These are phyloP conservation scores for Agapetus fuscipes DNA, from an alignment of 2,888 invertebrate genomes.

Conservation along the genomic window DNA sequence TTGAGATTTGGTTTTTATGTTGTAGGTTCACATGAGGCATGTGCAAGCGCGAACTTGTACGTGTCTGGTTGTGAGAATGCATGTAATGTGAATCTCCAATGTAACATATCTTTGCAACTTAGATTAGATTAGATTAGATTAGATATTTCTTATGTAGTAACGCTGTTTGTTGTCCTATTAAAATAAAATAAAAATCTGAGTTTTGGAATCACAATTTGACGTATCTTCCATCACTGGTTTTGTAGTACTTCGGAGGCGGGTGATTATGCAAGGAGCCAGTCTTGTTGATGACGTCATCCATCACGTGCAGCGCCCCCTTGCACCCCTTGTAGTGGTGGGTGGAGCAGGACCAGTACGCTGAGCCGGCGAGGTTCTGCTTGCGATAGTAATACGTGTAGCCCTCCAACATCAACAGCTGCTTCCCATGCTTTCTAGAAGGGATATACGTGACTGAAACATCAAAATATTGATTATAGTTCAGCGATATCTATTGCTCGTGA, in stretches of 20 bases:
- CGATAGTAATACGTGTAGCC: constrained; percentile 25
- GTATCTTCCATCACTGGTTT: neutral
- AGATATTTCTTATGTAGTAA: too few species aligned
- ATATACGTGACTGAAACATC: constrained; percentile 4
- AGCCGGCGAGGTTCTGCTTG: neutral
- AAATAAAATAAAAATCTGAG: too few species aligned
- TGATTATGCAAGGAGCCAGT: constrained; percentile 4
- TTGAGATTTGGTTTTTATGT: too few species aligned
- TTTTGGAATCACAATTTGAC: too few species aligned
- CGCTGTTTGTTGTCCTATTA: too few species aligned
- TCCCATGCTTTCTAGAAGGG: constrained; percentile 25
- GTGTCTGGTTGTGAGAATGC: too few species aligned
- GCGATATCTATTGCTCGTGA: too few species aligned
- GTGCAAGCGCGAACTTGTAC: too few species aligned
- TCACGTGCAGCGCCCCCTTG: constrained; percentile 7
- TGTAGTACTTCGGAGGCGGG: neutral
- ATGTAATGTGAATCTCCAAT: too few species aligned
- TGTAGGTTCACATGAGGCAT: too few species aligned
- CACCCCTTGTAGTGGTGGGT: constrained; percentile 13
- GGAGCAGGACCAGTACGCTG: constrained; percentile 20
- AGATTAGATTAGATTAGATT: too few species aligned
- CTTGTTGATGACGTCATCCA: constrained; percentile 7
- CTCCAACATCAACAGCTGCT: constrained; percentile 25
- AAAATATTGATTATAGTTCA: neutral
- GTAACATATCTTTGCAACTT: too few species aligned